Conservation (phyloP, 2,888 invertebrate species). For the Octonoba sinensis region DNA sequence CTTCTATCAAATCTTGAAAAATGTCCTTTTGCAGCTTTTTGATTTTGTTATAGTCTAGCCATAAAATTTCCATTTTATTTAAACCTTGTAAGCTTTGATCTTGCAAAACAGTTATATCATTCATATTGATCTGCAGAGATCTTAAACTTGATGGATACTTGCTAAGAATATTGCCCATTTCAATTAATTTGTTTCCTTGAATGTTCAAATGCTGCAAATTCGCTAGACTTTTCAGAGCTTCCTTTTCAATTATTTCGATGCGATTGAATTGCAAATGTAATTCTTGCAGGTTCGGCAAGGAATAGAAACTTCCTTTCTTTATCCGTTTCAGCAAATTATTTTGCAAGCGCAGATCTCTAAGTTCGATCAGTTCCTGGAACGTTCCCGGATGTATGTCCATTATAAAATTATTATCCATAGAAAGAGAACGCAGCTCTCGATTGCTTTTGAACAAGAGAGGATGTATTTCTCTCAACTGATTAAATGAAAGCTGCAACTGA, state of each 20-base stretch:
- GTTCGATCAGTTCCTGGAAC: conserved; percentile 81
- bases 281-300: conserved; percentile 84
- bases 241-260: conserved; percentile 78
- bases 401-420: conserved; percentile 88
- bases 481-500: conserved; percentile 87
- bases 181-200: conserved; percentile 83
- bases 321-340: conserved; percentile 85
- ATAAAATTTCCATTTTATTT: conserved; percentile 87
- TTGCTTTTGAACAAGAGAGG: conserved; percentile 82
- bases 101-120: conserved; percentile 82
- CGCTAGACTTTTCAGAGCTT: conserved; percentile 69
- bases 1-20: conserved; percentile 82
- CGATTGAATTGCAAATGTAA: conserved; percentile 89
- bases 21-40: conserved; percentile 80
- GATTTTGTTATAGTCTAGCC: conserved; percentile 86
- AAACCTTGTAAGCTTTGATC: conserved; percentile 82
- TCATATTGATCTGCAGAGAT: conserved; percentile 80
- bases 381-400: conserved; percentile 81
- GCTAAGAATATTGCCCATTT: conserved; percentile 82
- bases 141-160: conserved; percentile 68
- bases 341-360: conserved; percentile 86
- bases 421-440: conserved; percentile 83
- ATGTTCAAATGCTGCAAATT: conserved; percentile 86
- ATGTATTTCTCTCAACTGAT: conserved; percentile 85
- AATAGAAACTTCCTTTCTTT: conserved; percentile 84